A percentile compares a stretch with the other conserved stretches of the same genome.
phyloP scores from a whole-genome alignment of 2,113 vertebrate species.

The Corydoras maculifer region DNA sequence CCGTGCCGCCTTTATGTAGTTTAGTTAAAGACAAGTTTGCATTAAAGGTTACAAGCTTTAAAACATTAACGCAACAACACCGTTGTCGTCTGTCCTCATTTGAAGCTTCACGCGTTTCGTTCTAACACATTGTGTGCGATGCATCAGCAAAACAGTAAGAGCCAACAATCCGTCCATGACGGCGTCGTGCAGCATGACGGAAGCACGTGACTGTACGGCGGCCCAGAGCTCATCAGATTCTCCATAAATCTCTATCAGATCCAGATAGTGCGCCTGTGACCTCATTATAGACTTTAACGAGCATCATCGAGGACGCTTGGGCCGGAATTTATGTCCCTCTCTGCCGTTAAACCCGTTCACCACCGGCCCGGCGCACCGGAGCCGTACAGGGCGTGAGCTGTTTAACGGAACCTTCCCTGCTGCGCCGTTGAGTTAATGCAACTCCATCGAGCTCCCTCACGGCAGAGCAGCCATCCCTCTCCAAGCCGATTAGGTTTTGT shows the following conservation, averaged over 20 bases:
- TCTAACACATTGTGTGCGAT: not conserved
- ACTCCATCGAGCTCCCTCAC: not conserved
- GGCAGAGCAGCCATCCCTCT: conserved; percentile 7
- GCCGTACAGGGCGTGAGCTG: conserved; percentile 28
- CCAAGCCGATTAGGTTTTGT: conserved; percentile 25
- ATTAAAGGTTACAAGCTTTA: too few relatives aligned
- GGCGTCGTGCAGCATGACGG: not conserved
- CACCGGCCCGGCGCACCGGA: conserved; percentile 18
- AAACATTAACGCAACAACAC: too few relatives aligned
- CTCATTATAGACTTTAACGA: conserved; percentile 59
- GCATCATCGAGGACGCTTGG: conserved; percentile 51
- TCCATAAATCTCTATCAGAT: conserved; percentile 63
- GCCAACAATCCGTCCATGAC: not conserved
- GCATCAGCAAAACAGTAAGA: not conserved
- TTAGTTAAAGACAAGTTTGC: too few relatives aligned
- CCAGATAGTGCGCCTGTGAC: conserved; percentile 58
- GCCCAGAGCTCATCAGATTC: conserved; percentile 33
- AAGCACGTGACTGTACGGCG: conserved; percentile 9
- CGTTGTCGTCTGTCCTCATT: too few relatives aligned
- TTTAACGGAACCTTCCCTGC: conserved; percentile 31
- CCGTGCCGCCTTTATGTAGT: too few relatives aligned
- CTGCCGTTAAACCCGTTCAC: not conserved
- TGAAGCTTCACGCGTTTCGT: too few relatives aligned
- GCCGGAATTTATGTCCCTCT: conserved; percentile 54
- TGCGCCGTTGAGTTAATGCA: conserved; percentile 27